Base-by-base conservation (phyloP, 2,888 invertebrate species). In the Cryptocheilus praepositus region DNA sequence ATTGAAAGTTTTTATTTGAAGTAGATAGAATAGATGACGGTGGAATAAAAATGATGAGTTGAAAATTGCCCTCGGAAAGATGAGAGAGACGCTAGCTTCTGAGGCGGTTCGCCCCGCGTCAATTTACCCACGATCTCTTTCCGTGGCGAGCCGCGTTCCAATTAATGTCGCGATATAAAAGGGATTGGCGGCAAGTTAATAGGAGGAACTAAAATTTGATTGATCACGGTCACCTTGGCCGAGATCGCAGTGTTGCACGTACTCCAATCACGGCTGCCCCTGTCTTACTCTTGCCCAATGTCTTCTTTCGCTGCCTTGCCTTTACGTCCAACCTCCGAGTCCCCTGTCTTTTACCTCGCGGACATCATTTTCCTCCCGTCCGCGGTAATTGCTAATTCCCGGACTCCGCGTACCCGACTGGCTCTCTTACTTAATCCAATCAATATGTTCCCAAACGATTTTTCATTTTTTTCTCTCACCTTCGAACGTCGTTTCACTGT, bases 331-430 rank as follows among this genome's bases (percentile, higher is more conserved):
- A 15, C 44, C 21, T 15, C 21, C 18, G 55, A 55, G 63, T 58
- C 57, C 36, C 49, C 21, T 49, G 55, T 21, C 52, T 51, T 64
- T 60, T 55, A 18, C 53, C 55, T 60, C 61, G 49, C 70, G 54
- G 64, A 64, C 55, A 46, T 67, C 73, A 74, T 74, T 70, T 59
- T 73, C 55, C 63, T 16, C 49, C 56, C 58, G 58, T 19, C 45
- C 15, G 59, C 62, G 49, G 61, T 74, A 74, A 73, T 74, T 74
- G 61, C 74, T 73, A 70, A 74, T 73, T 73, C 73, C 66, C 58
- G 63, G 70, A 64, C 51, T 67, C 65, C 61, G 43, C 43, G 16
- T n/a, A n/a, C n/a, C n/a, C n/a, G n/a, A n/a, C n/a, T n/a, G n/a
- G n/a, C n/a, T n/a, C n/a, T n/a, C n/a, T n/a, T n/a, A n/a, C n/a